These are phyloP conservation scores for Antheraea yamamai DNA, from an alignment of 2,888 invertebrate genomes.

Conservation along the genomic window DNA sequence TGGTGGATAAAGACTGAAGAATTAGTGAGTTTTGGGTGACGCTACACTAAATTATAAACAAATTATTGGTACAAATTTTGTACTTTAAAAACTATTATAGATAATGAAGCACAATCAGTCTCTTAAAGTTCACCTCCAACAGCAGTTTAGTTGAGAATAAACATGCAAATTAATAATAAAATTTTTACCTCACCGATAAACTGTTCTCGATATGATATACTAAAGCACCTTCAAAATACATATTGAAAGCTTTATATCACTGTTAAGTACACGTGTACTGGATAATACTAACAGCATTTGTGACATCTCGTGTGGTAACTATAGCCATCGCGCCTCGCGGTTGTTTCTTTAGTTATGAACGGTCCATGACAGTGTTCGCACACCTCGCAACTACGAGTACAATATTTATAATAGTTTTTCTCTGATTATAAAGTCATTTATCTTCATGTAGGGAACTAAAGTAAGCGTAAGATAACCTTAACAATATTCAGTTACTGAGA, in stretches of 20 bases:
- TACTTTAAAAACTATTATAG: too few species aligned
- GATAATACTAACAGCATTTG: slow-evolving; percentile 62
- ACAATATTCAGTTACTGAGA: too few species aligned
- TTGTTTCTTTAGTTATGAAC: slow-evolving; percentile 36
- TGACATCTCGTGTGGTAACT: slow-evolving; percentile 64
- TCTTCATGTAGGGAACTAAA: not conserved
- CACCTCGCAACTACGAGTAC: slow-evolving; percentile 48
- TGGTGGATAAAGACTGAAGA: not conserved
- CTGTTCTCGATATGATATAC: not conserved
- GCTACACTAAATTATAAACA: not conserved
- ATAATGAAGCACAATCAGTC: too few species aligned
- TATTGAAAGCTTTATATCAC: not conserved
- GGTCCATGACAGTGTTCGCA: slow-evolving; percentile 63
- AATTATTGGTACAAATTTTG: too few species aligned
- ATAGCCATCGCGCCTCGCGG: slow-evolving; percentile 42
- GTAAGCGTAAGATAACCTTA: too few species aligned
- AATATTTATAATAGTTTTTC: not conserved
- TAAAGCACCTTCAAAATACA: not conserved
- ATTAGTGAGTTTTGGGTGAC: not conserved
- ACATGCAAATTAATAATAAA: too few species aligned
- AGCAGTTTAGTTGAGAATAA: too few species aligned
- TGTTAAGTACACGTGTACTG: not conserved
- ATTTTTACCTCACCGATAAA: too few species aligned
- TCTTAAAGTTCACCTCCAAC: too few species aligned
- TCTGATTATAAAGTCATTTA: not conserved